Base-by-base conservation (phyloP, 2,113 vertebrate species). In the Gymnogyps californianus region DNA sequence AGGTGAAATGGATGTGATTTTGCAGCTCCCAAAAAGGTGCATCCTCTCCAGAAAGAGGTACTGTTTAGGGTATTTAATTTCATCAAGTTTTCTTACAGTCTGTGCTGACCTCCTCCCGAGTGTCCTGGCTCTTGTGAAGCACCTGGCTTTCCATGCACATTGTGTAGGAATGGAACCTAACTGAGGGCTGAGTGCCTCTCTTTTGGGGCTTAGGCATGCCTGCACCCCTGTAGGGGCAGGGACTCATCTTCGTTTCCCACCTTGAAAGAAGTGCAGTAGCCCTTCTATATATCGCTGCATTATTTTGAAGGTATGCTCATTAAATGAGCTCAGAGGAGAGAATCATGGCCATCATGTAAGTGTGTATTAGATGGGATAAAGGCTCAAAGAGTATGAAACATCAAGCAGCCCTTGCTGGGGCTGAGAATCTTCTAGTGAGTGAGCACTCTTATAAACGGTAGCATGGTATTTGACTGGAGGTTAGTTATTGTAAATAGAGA, bases 211-310 rank as follows among this genome's bases (percentile, higher is more conserved):
- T 21, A 24, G 34, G 25, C 17, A 24, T 32, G 15, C 24, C 16
- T 71, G 28, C 24, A 52, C 16, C 24, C 11, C 34, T 38, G 8
- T 14, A 52, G 61, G 38, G 13, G 7, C 20, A 87, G 54, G 17
- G 6, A 51, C 36, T 26, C 13, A 34, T 49, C 22, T 36, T 49
- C 8, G 18, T 57, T 76, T 62, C 16, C 16, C 4, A 32, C 26
- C 4, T 19, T 55, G 38, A 24, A 47, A 36, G 24, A 59, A 40
- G 9, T 54, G 9, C 22, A 38, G 20, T 62, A 69, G 24, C 12
- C 20, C 2, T 51, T 61, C 61, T 64, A 1, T 57, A 13, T 9
- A 38, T 64, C 1, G 4, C 21, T 44, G 13, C 1, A 1, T 61
- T 80, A 31, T 85, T 69, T 80, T 44, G 11, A 59, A 74, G 31